Conservation (phyloP, 2,888 invertebrate species). For the Phrixothrix hirtus region DNA sequence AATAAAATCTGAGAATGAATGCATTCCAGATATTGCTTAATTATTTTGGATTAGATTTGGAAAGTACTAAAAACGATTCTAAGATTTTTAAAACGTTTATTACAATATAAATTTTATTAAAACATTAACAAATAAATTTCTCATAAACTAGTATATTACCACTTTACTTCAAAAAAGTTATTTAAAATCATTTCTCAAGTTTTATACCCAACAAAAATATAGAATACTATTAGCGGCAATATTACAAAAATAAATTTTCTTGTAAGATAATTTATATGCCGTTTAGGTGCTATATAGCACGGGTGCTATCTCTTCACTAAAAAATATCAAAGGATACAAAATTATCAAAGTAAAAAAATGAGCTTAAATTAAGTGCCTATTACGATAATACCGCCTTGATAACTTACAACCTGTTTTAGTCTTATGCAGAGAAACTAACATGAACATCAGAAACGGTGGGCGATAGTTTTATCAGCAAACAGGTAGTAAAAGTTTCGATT, state of each 20-base stretch:
- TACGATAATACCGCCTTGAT: constrained; percentile 32
- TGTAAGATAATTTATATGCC: not conserved
- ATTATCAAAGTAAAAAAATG: constrained; percentile 25
- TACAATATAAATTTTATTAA: too few relatives aligned
- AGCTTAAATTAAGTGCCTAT: constrained; percentile 34
- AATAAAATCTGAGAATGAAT: too few relatives aligned
- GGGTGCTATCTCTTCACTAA: constrained; percentile 7
- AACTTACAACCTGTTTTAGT: constrained; percentile 22
- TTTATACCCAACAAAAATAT: too few relatives aligned
- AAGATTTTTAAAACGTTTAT: too few relatives aligned
- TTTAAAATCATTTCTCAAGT: too few relatives aligned
- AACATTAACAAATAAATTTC: too few relatives aligned
- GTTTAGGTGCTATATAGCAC: not conserved
- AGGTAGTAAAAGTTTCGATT: constrained; percentile 12
- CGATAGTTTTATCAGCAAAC: constrained; percentile 16
- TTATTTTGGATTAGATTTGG: too few relatives aligned
- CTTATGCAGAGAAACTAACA: constrained; percentile 5
- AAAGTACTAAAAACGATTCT: too few relatives aligned
- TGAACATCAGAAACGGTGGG: constrained; percentile 5
- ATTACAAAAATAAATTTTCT: not conserved
- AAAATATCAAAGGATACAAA: constrained; percentile 11
- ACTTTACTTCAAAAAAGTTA: too few relatives aligned
- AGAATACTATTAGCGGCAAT: too few relatives aligned
- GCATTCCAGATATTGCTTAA: too few relatives aligned
- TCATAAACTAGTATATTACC: too few relatives aligned